Evolutionary conservation across 2,888 invertebrate species (phyloP).

Genomic region (Euplexia lucipara): DNA sequence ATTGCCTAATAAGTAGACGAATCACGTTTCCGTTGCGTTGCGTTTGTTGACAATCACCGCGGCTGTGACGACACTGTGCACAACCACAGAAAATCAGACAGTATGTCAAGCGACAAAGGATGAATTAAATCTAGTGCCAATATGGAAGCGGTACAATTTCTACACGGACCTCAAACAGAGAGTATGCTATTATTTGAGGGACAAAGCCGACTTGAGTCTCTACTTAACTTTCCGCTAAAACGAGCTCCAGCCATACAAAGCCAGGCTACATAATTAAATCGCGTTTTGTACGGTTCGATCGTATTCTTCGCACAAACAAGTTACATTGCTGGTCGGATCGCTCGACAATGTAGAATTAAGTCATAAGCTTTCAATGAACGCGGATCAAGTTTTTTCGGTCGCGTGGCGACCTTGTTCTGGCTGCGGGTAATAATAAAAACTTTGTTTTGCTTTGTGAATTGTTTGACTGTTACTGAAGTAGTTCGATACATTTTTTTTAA

Average conservation of each 20-base stretch:
- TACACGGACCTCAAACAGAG: constrained; percentile 48
- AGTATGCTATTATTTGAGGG: constrained; percentile 48
- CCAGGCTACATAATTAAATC: constrained; percentile 56
- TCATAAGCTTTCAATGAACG: constrained; percentile 57
- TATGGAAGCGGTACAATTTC: constrained; percentile 49
- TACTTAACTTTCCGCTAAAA: constrained; percentile 53
- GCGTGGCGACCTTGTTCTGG: constrained; percentile 71
- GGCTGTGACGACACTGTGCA: constrained; percentile 74
- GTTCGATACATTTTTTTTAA: constrained; percentile 59
- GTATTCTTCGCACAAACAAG: constrained; percentile 41
- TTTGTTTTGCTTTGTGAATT: constrained; percentile 75
- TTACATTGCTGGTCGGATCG: constrained; percentile 61
- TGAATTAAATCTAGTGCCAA: constrained; percentile 68
- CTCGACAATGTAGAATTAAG: constrained; percentile 42
- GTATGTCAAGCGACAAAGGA: constrained; percentile 60
- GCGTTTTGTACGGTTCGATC: constrained; percentile 38
- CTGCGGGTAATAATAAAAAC: constrained; percentile 74
- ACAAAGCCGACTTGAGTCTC: constrained; percentile 43
- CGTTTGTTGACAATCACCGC: constrained; percentile 78
- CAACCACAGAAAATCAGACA: constrained; percentile 64
- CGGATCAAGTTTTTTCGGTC: constrained; percentile 48
- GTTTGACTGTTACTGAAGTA: constrained; percentile 65
- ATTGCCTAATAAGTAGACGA: constrained; percentile 77
- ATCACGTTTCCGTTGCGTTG: constrained; percentile 75
- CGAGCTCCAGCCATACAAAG: constrained; percentile 46